phyloP scores from a whole-genome alignment of 2,888 invertebrate species.

The Synergus laeviventris region DNA sequence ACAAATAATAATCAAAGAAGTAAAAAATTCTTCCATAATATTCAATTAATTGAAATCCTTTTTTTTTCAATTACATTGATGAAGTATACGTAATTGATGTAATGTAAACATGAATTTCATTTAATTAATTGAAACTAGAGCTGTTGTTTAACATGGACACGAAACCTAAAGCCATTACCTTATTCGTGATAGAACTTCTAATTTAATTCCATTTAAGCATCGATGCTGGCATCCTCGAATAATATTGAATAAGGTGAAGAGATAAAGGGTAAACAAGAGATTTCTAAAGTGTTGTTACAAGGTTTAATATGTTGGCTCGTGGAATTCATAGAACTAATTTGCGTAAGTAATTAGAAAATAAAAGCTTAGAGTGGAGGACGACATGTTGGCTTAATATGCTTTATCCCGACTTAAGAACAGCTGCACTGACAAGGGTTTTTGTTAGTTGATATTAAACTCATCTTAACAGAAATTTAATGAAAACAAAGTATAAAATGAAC shows the following conservation, averaged over 20 bases:
- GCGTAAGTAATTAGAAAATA: neutral
- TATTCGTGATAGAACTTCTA: neutral
- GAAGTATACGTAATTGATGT: neutral
- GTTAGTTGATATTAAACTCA: neutral
- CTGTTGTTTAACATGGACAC: neutral
- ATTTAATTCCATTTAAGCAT: neutral
- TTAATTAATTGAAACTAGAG: neutral
- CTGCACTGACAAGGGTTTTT: neutral
- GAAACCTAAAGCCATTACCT: neutral
- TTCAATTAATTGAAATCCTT: too few species aligned
- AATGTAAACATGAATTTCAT: neutral
- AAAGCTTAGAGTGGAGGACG: neutral
- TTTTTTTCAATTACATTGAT: too few species aligned
- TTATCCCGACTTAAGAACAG: neutral
- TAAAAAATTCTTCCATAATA: too few species aligned
- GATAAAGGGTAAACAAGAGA: neutral
- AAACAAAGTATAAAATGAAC: too few species aligned
- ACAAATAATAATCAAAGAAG: too few species aligned
- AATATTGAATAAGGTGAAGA: neutral
- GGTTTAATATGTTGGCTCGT: neutral
- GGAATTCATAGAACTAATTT: neutral
- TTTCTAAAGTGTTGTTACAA: neutral
- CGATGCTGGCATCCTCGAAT: neutral
- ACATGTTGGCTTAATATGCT: neutral
- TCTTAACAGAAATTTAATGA: neutral